Base-by-base conservation (phyloP, 2,888 invertebrate species). In the Copidosoma aretas region DNA sequence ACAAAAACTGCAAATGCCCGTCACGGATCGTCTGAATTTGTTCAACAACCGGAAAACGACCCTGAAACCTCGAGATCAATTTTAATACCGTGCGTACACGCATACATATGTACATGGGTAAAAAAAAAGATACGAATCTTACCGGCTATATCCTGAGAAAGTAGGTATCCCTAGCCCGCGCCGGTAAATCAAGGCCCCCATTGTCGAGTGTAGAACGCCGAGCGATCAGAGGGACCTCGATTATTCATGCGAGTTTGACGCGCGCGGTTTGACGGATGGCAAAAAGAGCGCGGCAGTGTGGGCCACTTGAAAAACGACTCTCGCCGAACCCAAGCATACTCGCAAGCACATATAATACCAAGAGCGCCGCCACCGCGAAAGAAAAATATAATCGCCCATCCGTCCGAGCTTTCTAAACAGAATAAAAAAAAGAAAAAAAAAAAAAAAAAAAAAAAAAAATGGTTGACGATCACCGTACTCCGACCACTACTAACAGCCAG, bases 11-110 rank as follows among this genome's bases (percentile, higher is more conserved):
- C 22, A 56, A 68, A 67, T 61, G 25, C n/a, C 56, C 19, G 32
- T 56, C 41, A 24, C 22, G 43, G 60, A 68, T 64, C 32, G 57
- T 57, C 39, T 52, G 49, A 64, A 68, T 58, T 61, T 60, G 32
- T 57, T 58, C 57, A 58, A 32, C 32, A 32, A 15, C 41, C 43
- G 25, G 32, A 39, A 65, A 61, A 53, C 46, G 58, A 21, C 43
- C 56, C 25, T 19, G 46, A 14, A 32, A 32, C 32, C n/a, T n/a
- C n/a, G n/a, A n/a, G 32, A 32, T 32, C 32, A 8, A 32, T 32
- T 32, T 32, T 32, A 32, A 32, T 32, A 32, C 8, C 8, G 32
- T 32, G 32, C 8, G 32, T 32, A 32, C 32, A 32, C 32, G 32
- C 32, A 32, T 32, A 8, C 8, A 32, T 32, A 32, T 8, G 8